Evolutionary conservation across 2,797 vertebrate genomes (phyloP).

Genomic region (Acipenser transmontanus): DNA sequence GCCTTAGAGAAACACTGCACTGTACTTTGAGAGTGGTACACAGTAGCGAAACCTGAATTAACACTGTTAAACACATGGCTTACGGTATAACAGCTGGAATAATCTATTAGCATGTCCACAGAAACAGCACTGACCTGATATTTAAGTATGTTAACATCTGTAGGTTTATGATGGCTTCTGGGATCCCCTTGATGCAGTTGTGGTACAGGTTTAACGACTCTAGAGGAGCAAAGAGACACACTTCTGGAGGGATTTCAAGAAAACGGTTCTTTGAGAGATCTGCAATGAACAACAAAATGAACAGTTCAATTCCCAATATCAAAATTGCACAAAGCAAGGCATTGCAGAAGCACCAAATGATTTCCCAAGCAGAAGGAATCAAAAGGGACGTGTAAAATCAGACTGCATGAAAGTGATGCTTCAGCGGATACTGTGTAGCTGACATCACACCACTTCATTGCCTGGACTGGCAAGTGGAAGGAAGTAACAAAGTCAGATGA

Average conservation of each 20-base stretch:
- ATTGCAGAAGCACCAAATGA: no score
- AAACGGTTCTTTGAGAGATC: slow-evolving; percentile 96
- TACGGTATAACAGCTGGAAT: no score
- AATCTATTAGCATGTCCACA: not conserved
- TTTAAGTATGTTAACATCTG: slow-evolving; percentile 95
- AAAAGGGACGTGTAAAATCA: not conserved
- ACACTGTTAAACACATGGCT: not conserved
- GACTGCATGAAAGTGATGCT: slow-evolving; percentile 5
- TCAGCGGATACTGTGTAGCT: slow-evolving; percentile 20
- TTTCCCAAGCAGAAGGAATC: no score
- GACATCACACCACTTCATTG: slow-evolving; percentile 18
- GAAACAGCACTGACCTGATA: slow-evolving; percentile 63
- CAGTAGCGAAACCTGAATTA: slow-evolving; percentile 11
- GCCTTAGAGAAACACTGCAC: no score
- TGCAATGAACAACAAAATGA: slow-evolving; percentile 36
- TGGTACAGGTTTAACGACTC: slow-evolving; percentile 96
- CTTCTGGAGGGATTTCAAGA: slow-evolving; percentile 86
- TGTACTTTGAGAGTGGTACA: slow-evolving; percentile 9
- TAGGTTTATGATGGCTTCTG: slow-evolving; percentile 91
- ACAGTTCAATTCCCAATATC: no score
- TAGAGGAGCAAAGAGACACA: slow-evolving; percentile 88
- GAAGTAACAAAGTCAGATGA: no score
- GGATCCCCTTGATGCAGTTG: slow-evolving; percentile 95
- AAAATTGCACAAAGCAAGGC: no score
- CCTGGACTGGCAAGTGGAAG: no score